Evolutionary conservation across 2,113 vertebrate genomes (phyloP), one percentile per base, ranked within the genome.

Genomic region (Coregonus clupeaformis): DNA sequence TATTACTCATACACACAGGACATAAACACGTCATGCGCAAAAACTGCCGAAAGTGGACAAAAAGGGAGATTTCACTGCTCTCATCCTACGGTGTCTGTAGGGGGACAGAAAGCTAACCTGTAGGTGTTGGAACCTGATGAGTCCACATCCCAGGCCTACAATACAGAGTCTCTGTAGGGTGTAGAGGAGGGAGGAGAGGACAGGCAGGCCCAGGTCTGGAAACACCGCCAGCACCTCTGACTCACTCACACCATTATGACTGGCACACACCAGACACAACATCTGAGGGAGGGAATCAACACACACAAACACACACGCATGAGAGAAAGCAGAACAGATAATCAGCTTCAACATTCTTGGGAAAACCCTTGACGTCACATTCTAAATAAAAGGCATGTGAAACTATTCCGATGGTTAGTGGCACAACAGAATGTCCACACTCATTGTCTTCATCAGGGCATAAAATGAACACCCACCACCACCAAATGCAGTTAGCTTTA

Each of bases 161-260:
- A 98, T 82, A 79, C 94, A 92, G 89, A 96, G 94, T 66, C 84
- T 91, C 88, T 95, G 89, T 67, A 99, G 92, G 29, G 78, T 92
- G 77, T 93, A 88, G 45, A 98, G 74, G 0, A 97, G 83, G 0
- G 93, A 95, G 22, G 93, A 92, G 71, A 98, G 79, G 11, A 90
- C 45, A 4, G 93, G 89, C 85, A 95, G 92, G 77, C 93, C 91
- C 78, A 96, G 78, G 6, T 95, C 94, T 42, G 96, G 93, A 77
- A 94, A 94, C 77, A 98, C 90, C 45, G 97, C 96, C 86, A 95
- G 92, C 27, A 97, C 79, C 78, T 99, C 98, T 1, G 96, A 96
- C 80, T 99, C 98, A 68, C 95, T 98, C 73, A 99, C 77, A 0
- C 98, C 97, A 66, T 99, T 98, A 88, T 98, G 97, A 87, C 97